These are phyloP conservation scores for Acanthornis magna DNA, from an alignment of 2,797 vertebrate species.

Conservation along the genomic window DNA sequence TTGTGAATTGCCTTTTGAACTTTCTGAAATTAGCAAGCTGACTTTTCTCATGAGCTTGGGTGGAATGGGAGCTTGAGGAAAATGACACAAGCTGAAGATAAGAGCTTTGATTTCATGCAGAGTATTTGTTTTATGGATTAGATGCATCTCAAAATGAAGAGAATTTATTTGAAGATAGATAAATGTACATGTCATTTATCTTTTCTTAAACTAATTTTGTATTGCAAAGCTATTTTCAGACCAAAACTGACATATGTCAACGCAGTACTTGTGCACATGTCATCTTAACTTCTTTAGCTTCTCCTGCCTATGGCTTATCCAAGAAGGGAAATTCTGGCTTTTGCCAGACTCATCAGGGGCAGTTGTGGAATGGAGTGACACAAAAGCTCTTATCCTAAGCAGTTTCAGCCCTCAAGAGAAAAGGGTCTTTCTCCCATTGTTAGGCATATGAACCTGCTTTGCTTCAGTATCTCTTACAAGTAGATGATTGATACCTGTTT, in stretches of 20 bases:
- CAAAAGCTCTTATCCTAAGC: slow-evolving; percentile 46
- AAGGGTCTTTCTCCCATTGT: not conserved
- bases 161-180: not conserved
- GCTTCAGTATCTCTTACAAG: slow-evolving; percentile 18
- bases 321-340: not conserved
- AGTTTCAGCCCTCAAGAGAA: not conserved
- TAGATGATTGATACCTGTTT: slow-evolving; percentile 20
- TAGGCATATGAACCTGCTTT: not conserved
- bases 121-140: not conserved
- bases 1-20: not conserved
- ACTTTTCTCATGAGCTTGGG: not conserved
- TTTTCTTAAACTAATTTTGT: not conserved
- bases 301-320: not conserved
- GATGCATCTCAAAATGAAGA: not conserved
- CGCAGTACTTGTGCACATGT: not conserved
- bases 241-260: not conserved
- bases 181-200: not conserved
- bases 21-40: not conserved
- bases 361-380: not conserved
- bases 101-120: slow-evolving; percentile 22
- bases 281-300: not conserved
- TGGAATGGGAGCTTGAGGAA: not conserved
- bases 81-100: slow-evolving; percentile 21
- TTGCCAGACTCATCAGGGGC: not conserved
- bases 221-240: not conserved